These are phyloP conservation scores for Alaudala cheleensis DNA, from an alignment of 2,113 vertebrate genomes.

Conservation along the genomic window DNA sequence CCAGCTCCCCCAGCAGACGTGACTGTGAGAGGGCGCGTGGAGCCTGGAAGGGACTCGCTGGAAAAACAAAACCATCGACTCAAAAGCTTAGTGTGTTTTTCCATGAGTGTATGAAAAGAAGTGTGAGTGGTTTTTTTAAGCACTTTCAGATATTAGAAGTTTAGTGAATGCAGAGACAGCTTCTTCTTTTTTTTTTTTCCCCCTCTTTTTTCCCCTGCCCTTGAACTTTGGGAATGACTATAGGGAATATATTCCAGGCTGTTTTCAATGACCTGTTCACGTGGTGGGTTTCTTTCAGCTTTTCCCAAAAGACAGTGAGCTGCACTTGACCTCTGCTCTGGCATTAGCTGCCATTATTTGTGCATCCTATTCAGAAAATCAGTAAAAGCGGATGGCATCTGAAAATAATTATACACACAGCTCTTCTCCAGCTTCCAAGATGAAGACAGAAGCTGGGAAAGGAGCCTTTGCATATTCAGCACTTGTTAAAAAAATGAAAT, in stretches of 20 bases:
- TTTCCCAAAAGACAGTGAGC: background rate
- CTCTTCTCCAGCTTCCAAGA: slow-evolving; percentile 1
- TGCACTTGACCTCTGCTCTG: background rate
- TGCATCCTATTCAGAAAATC: slow-evolving; percentile 9
- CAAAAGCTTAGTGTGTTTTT: slow-evolving; percentile 49
- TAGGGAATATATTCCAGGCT: slow-evolving; percentile 22
- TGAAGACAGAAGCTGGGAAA: slow-evolving; percentile 46
- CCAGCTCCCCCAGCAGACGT: slow-evolving; percentile 23
- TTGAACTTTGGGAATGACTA: slow-evolving; percentile 44
- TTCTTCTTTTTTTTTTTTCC: background rate
- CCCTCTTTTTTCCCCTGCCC: background rate
- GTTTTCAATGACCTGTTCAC: slow-evolving; percentile 14
- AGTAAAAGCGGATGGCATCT: slow-evolving; percentile 17
- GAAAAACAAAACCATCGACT: slow-evolving; percentile 32
- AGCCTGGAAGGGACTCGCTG: slow-evolving; percentile 18
- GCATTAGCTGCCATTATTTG: slow-evolving; percentile 4
- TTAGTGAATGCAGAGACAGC: background rate
- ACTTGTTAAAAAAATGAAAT: slow-evolving; percentile 52
- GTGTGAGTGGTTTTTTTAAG: background rate
- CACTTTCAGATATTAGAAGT: slow-evolving; percentile 14
- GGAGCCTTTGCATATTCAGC: slow-evolving; percentile 52
- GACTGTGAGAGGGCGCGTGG: background rate
- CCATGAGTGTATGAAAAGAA: slow-evolving; percentile 4
- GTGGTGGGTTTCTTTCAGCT: slow-evolving; percentile 3
- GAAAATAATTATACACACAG: slow-evolving; percentile 13